Evolutionary conservation across 1,140 invertebrate genomes (phyloP).

Genomic region (Leptestheria dahalacensis): DNA sequence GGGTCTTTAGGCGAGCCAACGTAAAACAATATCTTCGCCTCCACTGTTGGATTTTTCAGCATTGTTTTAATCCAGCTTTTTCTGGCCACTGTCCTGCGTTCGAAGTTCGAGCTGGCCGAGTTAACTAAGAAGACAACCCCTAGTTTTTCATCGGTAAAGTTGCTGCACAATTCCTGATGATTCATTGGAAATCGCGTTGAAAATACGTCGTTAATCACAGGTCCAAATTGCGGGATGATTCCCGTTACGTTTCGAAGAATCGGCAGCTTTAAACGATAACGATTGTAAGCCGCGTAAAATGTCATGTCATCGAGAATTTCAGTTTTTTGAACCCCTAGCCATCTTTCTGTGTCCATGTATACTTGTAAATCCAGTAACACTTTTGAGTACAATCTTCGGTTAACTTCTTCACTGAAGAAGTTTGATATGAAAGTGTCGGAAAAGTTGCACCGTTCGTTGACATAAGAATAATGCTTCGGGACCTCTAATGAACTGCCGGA

Average conservation of each 20-base stretch:
- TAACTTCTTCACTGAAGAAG: background rate
- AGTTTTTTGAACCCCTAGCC: background rate
- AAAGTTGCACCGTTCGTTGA: background rate
- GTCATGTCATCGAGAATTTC: background rate
- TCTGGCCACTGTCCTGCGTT: background rate
- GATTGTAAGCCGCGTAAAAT: background rate
- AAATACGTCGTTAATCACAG: background rate
- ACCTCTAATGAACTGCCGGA: too few species aligned
- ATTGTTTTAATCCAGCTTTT: background rate
- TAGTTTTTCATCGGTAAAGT: background rate
- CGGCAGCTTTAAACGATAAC: background rate
- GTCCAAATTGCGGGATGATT: background rate
- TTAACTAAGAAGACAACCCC: background rate
- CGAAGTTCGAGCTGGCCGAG: background rate
- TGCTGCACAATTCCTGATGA: background rate
- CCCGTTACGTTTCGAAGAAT: background rate
- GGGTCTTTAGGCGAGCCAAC: background rate
- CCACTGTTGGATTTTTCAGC: background rate
- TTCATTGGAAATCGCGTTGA: background rate
- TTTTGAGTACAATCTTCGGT: background rate
- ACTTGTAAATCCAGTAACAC: background rate
- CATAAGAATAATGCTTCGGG: too few species aligned
- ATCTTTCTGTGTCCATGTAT: background rate
- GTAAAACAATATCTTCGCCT: background rate
- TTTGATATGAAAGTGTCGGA: background rate